Conservation (phyloP, 1,140 invertebrate species). For the Tetramorium parvispinum region DNA sequence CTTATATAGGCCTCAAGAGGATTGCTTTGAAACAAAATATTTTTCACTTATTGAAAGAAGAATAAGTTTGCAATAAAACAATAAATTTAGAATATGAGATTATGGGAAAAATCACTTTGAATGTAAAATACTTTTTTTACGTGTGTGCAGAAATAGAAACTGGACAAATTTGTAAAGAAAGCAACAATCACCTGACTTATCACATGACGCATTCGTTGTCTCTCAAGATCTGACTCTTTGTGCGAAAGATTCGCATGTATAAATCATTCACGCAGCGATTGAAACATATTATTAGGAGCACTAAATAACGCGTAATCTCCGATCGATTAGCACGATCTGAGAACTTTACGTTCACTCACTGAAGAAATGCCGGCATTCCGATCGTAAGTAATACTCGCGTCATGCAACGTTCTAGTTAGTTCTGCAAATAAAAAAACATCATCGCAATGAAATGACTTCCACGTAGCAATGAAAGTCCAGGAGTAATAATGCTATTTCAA, state of each 20-base stretch:
- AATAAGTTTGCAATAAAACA: too few species aligned
- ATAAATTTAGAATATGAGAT: too few species aligned
- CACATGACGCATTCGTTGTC: background rate
- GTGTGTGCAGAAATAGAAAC: background rate
- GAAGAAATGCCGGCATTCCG: background rate
- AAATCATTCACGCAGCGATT: slow-evolving; percentile 4
- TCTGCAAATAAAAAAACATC: background rate
- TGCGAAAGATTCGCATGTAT: background rate
- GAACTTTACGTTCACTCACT: background rate
- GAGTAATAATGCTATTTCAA: background rate
- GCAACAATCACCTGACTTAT: background rate
- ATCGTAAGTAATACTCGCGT: slow-evolving; percentile 29
- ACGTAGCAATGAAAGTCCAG: background rate
- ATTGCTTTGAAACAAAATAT: too few species aligned
- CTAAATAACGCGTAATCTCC: slow-evolving; percentile 40
- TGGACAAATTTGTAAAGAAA: background rate
- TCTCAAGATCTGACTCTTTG: background rate
- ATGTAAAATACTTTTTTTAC: too few species aligned
- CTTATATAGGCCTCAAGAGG: too few species aligned
- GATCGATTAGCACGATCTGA: slow-evolving; percentile 32
- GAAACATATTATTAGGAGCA: slow-evolving; percentile 34
- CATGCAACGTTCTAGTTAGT: background rate
- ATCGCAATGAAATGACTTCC: background rate
- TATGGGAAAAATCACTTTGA: too few species aligned
- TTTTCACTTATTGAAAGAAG: too few species aligned